Evolutionary conservation across 2,113 vertebrate genomes (phyloP).

Genomic region (Atrichornis clamosus): DNA sequence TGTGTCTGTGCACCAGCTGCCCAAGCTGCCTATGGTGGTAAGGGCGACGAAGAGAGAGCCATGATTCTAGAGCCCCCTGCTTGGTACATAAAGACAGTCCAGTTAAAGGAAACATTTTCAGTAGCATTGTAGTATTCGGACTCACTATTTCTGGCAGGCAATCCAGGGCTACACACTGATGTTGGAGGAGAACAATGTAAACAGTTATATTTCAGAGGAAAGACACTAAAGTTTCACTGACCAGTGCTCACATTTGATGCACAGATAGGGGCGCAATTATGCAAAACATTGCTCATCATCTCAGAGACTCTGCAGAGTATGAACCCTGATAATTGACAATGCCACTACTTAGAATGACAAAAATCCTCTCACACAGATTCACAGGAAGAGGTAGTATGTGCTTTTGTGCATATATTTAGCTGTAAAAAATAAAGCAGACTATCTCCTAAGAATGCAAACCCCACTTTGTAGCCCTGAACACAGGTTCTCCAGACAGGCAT

Average conservation of each 20-base stretch:
- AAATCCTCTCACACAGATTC: not conserved
- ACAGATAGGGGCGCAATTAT: not conserved
- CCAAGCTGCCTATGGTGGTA: not conserved
- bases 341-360: not conserved
- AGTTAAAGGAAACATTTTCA: not conserved
- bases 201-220: not conserved
- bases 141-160: not conserved
- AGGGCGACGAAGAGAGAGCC: not conserved
- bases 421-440: not conserved
- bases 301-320: not conserved
- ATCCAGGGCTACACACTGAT: fast-evolving
- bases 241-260: not conserved
- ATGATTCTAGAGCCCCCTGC: not conserved
- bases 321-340: not conserved
- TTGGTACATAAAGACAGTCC: not conserved
- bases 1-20: not conserved
- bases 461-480: not conserved
- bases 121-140: not conserved
- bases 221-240: not conserved
- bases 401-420: not conserved
- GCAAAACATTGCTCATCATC: not conserved
- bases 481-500: not conserved
- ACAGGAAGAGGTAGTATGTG: not conserved
- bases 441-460: not conserved
- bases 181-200: fast-evolving